phyloP scores from a whole-genome alignment of 2,797 vertebrate species.

The Hafferia zeledoni region DNA sequence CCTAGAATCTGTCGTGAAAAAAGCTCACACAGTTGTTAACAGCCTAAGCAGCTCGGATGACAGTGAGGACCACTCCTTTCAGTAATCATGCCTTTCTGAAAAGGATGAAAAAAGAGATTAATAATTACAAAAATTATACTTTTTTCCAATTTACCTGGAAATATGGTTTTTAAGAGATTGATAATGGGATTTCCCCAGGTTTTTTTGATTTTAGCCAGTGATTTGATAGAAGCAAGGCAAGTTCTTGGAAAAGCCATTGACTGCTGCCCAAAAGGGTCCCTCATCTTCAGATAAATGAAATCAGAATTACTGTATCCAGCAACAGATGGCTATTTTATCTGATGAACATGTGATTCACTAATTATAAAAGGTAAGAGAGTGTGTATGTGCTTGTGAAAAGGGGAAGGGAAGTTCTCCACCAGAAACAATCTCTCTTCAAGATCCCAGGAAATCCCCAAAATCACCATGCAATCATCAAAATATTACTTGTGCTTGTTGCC shows the following conservation, averaged over 20 bases:
- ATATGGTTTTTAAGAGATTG: not conserved
- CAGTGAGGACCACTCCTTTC: not conserved
- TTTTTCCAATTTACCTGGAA: not conserved
- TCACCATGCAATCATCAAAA: not conserved
- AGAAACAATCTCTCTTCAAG: not conserved
- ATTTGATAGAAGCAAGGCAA: not conserved
- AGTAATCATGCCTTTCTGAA: not conserved
- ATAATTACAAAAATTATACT: not conserved
- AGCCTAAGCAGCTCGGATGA: not conserved
- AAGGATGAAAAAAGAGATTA: not conserved
- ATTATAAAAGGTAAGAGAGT: not conserved
- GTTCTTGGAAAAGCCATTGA: not conserved
- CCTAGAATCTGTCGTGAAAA: not conserved
- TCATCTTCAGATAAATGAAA: not conserved
- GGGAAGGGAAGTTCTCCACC: not conserved
- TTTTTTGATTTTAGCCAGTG: not conserved
- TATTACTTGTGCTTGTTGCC: not conserved
- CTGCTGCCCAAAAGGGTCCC: not conserved
- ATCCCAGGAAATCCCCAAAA: not conserved
- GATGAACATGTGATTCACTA: not conserved
- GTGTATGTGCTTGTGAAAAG: not conserved
- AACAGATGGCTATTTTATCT: not conserved
- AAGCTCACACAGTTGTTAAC: not conserved
- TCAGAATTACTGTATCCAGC: not conserved
- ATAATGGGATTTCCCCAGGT: not conserved